phyloP scores from a whole-genome alignment of 2,888 invertebrate species.

The Watsonalla binaria region DNA sequence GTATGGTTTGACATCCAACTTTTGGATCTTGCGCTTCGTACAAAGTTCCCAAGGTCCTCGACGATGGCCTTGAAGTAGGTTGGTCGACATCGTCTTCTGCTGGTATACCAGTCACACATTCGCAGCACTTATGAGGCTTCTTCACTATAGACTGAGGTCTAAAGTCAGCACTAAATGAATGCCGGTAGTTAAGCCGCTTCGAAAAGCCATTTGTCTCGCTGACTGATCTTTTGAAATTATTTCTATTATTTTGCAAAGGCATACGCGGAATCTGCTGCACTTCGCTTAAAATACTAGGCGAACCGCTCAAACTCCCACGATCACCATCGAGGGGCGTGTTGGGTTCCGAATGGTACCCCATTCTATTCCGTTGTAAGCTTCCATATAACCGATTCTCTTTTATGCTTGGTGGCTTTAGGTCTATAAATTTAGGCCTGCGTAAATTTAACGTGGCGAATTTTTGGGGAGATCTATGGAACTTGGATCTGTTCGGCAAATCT shows the following conservation, averaged over 20 bases:
- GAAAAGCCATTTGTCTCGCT: constrained; percentile 72
- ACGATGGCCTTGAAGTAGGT: constrained; percentile 49
- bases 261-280: constrained; percentile 68
- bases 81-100: constrained; percentile 52
- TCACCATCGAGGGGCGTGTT: constrained; percentile 66
- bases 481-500: constrained; percentile 69
- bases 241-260: constrained; percentile 67
- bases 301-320: constrained; percentile 45
- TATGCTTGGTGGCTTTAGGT: constrained; percentile 48
- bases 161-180: constrained; percentile 70
- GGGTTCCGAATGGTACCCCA: constrained; percentile 73
- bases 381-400: constrained; percentile 61
- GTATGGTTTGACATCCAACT: constrained; percentile 82
- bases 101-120: constrained; percentile 69
- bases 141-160: constrained; percentile 48
- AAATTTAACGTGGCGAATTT: constrained; percentile 72
- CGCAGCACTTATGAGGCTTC: constrained; percentile 72
- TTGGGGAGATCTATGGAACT: constrained; percentile 72
- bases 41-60: constrained; percentile 68
- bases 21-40: constrained; percentile 81
- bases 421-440: constrained; percentile 70
- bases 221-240: constrained; percentile 65
- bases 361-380: constrained; percentile 62
- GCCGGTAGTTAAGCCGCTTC: constrained; percentile 68
- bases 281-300: constrained; percentile 57